These are phyloP conservation scores for Nemoura dubitans DNA, from an alignment of 2,888 invertebrate species.

Conservation along the genomic window DNA sequence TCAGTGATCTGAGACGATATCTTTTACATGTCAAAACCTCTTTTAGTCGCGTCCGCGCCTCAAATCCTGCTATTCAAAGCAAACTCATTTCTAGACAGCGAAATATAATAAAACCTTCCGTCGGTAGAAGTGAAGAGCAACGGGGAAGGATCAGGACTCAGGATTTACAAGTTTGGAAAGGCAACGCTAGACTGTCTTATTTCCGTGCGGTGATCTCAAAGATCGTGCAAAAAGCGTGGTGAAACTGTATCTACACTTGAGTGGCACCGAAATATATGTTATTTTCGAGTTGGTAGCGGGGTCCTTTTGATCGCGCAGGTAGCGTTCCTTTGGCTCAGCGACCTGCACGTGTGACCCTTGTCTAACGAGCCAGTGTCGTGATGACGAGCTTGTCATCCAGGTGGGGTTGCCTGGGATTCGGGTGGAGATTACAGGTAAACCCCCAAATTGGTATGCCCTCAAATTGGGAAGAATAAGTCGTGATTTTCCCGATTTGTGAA, in stretches of 20 bases:
- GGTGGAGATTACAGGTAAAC: no score
- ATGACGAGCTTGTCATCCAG: no score
- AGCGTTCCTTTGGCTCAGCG: background rate
- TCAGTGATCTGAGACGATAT: background rate
- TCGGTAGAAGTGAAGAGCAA: background rate
- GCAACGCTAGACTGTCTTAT: background rate
- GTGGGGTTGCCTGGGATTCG: no score
- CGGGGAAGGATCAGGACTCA: background rate
- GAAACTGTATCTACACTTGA: background rate
- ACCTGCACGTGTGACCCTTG: no score
- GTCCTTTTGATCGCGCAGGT: background rate
- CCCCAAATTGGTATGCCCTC: no score
- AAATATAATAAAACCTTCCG: background rate
- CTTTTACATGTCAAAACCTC: background rate
- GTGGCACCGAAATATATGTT: background rate
- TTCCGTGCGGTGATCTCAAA: background rate
- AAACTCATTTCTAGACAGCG: background rate
- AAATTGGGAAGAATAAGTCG: no score
- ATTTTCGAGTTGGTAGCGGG: background rate
- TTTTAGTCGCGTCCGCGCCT: background rate
- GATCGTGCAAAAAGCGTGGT: background rate
- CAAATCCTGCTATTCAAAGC: conserved; percentile 1
- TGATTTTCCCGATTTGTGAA: no score
- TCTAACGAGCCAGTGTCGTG: no score
- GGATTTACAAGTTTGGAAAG: background rate